These are phyloP conservation scores for Chiloscyllium punctatum DNA, from an alignment of 2,797 vertebrate species.

Conservation along the genomic window DNA sequence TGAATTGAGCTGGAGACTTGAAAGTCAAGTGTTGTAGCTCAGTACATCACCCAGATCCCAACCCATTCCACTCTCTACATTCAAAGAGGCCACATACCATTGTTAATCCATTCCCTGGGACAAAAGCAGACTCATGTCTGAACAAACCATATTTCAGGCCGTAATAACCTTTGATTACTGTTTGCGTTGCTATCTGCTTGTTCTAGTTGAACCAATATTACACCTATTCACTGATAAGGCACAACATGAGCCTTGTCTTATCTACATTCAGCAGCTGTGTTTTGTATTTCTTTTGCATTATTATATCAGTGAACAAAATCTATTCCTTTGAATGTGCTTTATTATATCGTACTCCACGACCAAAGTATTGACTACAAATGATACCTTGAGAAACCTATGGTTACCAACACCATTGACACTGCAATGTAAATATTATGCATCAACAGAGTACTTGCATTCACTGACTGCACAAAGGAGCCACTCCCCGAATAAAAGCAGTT, in stretches of 20 bases:
- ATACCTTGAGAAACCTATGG: neutral
- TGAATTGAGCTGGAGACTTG: neutral
- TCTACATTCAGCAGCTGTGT: neutral
- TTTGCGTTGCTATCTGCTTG: neutral
- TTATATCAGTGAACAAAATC: neutral
- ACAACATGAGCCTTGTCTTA: neutral
- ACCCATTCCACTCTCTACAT: neutral
- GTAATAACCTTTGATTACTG: neutral
- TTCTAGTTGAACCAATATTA: neutral
- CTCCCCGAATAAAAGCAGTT: neutral
- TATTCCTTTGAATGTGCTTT: neutral
- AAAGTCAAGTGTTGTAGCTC: neutral
- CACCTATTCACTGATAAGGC: neutral
- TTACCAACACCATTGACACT: neutral
- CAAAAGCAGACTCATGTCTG: neutral
- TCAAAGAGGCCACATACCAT: neutral
- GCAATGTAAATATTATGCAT: constrained; percentile 1
- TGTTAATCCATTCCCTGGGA: neutral
- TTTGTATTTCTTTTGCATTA: neutral
- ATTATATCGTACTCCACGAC: neutral
- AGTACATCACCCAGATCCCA: neutral
- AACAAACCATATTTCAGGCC: neutral
- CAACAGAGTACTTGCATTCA: neutral
- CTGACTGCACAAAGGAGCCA: neutral
- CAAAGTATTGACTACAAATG: neutral